phyloP scores from a whole-genome alignment of 2,113 vertebrate genomes.

The Anolis sagrei region DNA sequence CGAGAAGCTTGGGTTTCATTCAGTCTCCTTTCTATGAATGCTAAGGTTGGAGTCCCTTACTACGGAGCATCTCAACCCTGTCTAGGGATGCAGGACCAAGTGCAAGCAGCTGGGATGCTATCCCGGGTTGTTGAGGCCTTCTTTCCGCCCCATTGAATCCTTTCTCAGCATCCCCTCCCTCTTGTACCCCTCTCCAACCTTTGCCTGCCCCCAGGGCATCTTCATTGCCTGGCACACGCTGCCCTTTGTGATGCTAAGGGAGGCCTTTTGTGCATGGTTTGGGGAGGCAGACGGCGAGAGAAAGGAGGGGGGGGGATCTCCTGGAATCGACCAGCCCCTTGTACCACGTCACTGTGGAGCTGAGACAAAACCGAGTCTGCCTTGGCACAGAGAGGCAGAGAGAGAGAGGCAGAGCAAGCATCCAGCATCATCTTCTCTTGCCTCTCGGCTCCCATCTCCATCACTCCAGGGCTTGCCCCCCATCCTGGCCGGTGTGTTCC shows the following conservation, averaged over 20 bases:
- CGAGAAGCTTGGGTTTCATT: too few species aligned
- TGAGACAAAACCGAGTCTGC: constrained; percentile 84
- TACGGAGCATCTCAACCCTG: too few species aligned
- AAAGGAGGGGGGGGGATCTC: background rate
- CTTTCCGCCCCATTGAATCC: background rate
- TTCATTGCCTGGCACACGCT: constrained; percentile 45
- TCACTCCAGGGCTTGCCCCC: background rate
- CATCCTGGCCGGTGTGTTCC: background rate
- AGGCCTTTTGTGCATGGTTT: constrained; percentile 63
- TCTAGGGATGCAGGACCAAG: too few species aligned
- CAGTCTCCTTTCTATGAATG: too few species aligned
- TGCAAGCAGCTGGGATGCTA: too few species aligned
- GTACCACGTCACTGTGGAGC: constrained; percentile 80
- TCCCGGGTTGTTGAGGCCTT: too few species aligned
- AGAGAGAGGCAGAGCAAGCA: background rate
- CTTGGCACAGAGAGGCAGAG: constrained; percentile 54
- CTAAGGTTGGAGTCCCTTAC: too few species aligned
- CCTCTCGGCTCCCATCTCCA: background rate
- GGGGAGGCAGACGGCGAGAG: constrained; percentile 1
- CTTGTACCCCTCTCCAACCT: background rate
- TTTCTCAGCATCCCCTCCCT: background rate
- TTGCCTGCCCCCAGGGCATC: background rate
- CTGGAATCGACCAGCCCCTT: constrained; percentile 46
- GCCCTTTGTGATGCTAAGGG: constrained; percentile 87
- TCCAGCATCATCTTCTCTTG: background rate